Conservation (phyloP, 2,113 vertebrate species). For the Equus przewalskii region DNA sequence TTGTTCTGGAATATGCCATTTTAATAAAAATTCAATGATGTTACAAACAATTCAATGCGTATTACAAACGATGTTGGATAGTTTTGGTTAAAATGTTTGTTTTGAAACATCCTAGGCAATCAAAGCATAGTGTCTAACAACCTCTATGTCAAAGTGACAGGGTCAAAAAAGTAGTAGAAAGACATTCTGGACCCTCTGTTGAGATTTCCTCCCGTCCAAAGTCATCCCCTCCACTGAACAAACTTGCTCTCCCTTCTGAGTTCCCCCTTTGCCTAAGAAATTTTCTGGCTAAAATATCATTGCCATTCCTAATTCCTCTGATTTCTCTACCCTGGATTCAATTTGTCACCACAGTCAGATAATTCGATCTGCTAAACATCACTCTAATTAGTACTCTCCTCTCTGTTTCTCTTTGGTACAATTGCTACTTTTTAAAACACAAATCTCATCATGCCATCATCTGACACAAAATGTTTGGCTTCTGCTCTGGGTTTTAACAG, state of each 20-base stretch:
- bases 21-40: neutral
- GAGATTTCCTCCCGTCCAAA: neutral
- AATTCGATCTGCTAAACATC: neutral
- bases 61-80: neutral
- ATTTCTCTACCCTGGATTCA: neutral
- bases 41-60: neutral
- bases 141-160: neutral
- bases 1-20: constrained; percentile 18
- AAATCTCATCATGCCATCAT: neutral
- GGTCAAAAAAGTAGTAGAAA: neutral
- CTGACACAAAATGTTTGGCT: neutral
- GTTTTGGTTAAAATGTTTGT: neutral
- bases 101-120: neutral
- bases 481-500: neutral
- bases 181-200: neutral
- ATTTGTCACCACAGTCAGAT: too few relatives aligned
- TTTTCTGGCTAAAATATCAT: neutral
- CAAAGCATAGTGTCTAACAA: neutral
- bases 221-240: neutral
- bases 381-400: neutral
- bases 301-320: neutral
- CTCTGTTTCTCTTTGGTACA: neutral
- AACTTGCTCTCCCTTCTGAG: neutral
- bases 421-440: neutral
- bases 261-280: neutral